These are phyloP conservation scores for Enteromius unitaeniatus DNA, from an alignment of 2,797 vertebrate species.

Conservation along the genomic window DNA sequence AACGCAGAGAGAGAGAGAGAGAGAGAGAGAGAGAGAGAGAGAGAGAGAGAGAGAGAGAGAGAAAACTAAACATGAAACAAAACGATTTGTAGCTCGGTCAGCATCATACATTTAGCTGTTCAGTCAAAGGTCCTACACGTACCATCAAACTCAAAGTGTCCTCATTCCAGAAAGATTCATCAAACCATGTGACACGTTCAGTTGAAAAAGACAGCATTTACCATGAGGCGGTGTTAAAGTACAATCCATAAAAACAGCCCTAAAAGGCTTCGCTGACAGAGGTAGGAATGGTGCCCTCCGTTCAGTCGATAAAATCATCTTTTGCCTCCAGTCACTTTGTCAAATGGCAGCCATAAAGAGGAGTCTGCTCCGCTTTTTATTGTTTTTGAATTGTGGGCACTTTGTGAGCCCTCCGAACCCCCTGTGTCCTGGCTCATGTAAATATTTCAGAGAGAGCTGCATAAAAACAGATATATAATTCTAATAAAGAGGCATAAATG, in stretches of 20 bases:
- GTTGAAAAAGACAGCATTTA: slow-evolving; percentile 68
- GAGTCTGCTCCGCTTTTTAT: slow-evolving; percentile 81
- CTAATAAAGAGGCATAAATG: slow-evolving; percentile 80
- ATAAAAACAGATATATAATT: slow-evolving; percentile 85
- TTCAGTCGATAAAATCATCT: slow-evolving; percentile 82
- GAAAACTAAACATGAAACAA: not conserved
- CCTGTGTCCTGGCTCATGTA: slow-evolving; percentile 82
- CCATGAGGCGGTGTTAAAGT: slow-evolving; percentile 74
- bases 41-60: not conserved
- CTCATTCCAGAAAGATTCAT: slow-evolving; percentile 65
- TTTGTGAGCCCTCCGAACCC: slow-evolving; percentile 75
- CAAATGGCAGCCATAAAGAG: slow-evolving; percentile 83
- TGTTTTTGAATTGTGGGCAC: slow-evolving; percentile 84
- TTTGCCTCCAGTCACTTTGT: slow-evolving; percentile 83
- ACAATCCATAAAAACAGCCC: slow-evolving; percentile 78
- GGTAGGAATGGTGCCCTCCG: slow-evolving; percentile 74
- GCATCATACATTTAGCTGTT: not conserved
- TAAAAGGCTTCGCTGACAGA: slow-evolving; percentile 76
- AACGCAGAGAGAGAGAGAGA: no score
- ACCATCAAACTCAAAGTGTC: slow-evolving; percentile 50
- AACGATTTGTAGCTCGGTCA: not conserved
- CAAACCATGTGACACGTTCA: slow-evolving; percentile 62
- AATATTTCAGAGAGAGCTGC: slow-evolving; percentile 82
- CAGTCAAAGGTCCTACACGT: not conserved
- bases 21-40: no score